Evolutionary conservation across 53 echinoderm and acorn worm genomes (phyloP), one percentile per base, ranked within the genome.

Genomic region (Crossaster papposus): DNA sequence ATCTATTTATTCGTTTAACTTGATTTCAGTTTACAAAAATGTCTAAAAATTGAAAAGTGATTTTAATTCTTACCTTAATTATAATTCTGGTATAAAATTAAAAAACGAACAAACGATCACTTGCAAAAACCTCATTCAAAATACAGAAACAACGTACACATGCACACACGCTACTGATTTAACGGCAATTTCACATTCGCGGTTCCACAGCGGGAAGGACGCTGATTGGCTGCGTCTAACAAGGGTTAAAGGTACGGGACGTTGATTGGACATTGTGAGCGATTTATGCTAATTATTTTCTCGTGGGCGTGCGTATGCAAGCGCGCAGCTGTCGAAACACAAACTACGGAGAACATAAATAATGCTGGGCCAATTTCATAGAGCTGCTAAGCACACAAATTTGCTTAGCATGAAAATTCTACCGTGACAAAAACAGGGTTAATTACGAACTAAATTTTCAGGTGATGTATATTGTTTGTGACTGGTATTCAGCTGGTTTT

Each of bases 181-280:
- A 84, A 84, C 84, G 84, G 84, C 72, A 44, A 65, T 71, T 84
- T 84, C 72, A 84, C 72, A 84, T 84, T 84, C 84, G 72, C 84
- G 84, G 84, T 54, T 30, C 84, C 9, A 18, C 84, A 84, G 84
- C 72, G 73, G 84, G 84, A 84, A 84, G 29, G 23, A 22, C 72
- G 84, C 31, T 84, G 84, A 84, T 84, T 84, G 84, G 84, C 54
- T 72, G 29, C 7, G 15, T 37, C 30, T 15, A 23, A 70, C 70
- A 70, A 68, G 13, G 72, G 84, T 84, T 70, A 71, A 11, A 32
- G 65, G 30, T 53, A 84, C 11, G 11, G 18, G 17, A 22, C 53
- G 51, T 72, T 84, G 71, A 53, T 84, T 84, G 84, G 84, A 29
- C 72, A 72, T 30, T 70, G 53, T 28, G 8, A 1, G 28, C 35